Evolutionary conservation across 2,888 invertebrate species (phyloP).

Genomic region (Eumerus sabulonum): DNA sequence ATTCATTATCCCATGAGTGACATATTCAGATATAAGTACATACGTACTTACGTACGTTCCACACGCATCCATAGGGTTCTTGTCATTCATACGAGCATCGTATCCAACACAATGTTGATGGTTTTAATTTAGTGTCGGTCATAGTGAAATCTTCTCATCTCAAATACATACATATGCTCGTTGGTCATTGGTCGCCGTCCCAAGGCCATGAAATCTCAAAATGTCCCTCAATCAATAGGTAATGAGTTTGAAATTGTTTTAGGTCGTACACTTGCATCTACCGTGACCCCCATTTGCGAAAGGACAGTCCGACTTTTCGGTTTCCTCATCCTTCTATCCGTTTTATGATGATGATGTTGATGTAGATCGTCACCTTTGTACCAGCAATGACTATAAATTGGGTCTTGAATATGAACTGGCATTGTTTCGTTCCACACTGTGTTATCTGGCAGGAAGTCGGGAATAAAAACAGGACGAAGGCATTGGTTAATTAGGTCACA

Average conservation of each 20-base stretch:
- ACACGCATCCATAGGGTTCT: neutral
- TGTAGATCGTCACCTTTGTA: constrained; percentile 36
- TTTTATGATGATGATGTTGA: neutral
- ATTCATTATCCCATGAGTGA: constrained; percentile 37
- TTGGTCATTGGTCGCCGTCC: neutral
- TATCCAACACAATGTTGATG: constrained; percentile 35
- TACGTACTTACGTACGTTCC: too few species aligned
- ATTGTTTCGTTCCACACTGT: constrained; percentile 44
- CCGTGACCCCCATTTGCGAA: too few species aligned
- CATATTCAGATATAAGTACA: constrained; percentile 8
- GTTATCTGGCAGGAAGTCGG: neutral
- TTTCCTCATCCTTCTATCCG: constrained; percentile 1
- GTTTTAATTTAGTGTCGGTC: constrained; percentile 66
- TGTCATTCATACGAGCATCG: neutral
- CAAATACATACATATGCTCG: neutral
- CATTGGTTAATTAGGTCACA: constrained; percentile 66
- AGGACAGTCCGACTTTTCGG: neutral
- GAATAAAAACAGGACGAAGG: neutral
- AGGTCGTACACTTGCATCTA: constrained; percentile 35
- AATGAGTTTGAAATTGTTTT: constrained; percentile 75
- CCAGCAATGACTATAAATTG: constrained; percentile 67
- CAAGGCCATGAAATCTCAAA: constrained; percentile 47
- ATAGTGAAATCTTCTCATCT: constrained; percentile 33
- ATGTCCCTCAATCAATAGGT: constrained; percentile 74
- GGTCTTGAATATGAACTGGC: constrained; percentile 55